Percentiles rank a stretch among this genome's conserved stretches.
Evolutionary conservation across 2,113 vertebrate species (phyloP).

Genomic region (Circaetus gallicus): DNA sequence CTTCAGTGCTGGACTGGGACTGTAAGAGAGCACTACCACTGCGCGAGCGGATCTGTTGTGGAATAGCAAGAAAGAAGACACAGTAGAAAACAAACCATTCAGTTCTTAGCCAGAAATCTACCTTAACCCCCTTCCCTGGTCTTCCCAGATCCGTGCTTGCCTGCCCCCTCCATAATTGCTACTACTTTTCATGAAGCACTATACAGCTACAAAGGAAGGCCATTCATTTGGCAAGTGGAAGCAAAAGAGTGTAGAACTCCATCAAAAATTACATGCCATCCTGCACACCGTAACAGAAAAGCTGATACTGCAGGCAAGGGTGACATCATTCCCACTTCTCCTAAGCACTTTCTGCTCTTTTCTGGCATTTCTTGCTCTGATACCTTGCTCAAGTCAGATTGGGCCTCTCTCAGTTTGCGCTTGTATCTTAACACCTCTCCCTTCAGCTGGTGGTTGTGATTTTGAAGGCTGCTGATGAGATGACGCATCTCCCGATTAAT

Average conservation of each 20-base stretch:
- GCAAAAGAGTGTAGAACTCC: not conserved
- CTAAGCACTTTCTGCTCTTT: not conserved
- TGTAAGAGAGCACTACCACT: constrained; percentile 87
- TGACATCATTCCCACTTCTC: not conserved
- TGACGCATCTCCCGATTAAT: constrained; percentile 98
- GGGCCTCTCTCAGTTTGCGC: constrained; percentile 87
- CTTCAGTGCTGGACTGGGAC: constrained; percentile 91
- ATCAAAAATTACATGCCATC: not conserved
- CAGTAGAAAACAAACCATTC: not conserved
- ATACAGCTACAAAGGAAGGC: not conserved
- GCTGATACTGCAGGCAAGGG: not conserved
- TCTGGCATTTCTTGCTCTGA: not conserved
- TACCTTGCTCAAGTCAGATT: constrained; percentile 91
- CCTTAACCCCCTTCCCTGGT: not conserved
- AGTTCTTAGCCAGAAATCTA: not conserved
- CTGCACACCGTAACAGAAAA: not conserved
- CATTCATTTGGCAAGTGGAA: not conserved
- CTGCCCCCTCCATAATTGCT: not conserved
- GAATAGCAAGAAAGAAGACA: not conserved
- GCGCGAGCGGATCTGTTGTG: constrained; percentile 75
- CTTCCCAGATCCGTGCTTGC: not conserved
- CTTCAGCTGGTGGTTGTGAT: constrained; percentile 97
- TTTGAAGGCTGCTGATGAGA: constrained; percentile 96
- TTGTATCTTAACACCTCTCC: constrained; percentile 94
- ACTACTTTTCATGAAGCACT: not conserved